These are phyloP conservation scores for Drosophila leontia DNA, from an alignment of 1,140 invertebrate genomes.

Conservation along the genomic window DNA sequence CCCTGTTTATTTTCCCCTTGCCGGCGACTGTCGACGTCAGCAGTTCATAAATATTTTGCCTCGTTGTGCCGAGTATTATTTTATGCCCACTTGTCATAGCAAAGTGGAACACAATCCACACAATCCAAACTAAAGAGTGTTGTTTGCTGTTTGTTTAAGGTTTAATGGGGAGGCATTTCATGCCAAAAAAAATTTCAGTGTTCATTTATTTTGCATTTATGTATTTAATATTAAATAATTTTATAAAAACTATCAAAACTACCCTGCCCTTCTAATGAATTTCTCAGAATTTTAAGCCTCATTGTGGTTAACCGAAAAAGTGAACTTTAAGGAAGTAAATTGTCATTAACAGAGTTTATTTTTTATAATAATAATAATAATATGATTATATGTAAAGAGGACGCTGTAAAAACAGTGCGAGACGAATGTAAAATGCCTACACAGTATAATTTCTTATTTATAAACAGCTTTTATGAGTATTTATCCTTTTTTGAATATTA, in stretches of 20 bases:
- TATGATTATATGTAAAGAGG: background rate
- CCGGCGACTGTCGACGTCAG: conserved; percentile 51
- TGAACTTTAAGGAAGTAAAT: conserved; percentile 8
- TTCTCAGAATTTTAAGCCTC: background rate
- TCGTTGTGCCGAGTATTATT: conserved; percentile 50
- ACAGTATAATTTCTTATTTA: background rate
- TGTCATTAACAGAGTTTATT: conserved; percentile 17
- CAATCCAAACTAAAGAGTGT: conserved; percentile 21
- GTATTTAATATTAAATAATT: background rate
- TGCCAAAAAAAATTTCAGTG: background rate
- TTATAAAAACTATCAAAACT: no score
- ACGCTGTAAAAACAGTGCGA: background rate
- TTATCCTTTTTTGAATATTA: no score
- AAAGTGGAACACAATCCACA: conserved; percentile 52
- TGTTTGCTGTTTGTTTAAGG: conserved; percentile 14
- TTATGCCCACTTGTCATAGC: conserved; percentile 54
- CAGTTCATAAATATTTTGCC: conserved; percentile 75
- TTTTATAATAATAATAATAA: no score
- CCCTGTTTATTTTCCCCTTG: conserved; percentile 14
- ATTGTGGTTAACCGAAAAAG: conserved; percentile 18
- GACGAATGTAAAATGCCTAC: background rate
- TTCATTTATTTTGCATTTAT: background rate
- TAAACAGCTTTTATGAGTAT: background rate
- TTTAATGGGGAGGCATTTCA: background rate
- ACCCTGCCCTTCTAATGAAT: background rate